phyloP scores from a whole-genome alignment of 1,140 invertebrate genomes.

The Episyrphus balteatus region DNA sequence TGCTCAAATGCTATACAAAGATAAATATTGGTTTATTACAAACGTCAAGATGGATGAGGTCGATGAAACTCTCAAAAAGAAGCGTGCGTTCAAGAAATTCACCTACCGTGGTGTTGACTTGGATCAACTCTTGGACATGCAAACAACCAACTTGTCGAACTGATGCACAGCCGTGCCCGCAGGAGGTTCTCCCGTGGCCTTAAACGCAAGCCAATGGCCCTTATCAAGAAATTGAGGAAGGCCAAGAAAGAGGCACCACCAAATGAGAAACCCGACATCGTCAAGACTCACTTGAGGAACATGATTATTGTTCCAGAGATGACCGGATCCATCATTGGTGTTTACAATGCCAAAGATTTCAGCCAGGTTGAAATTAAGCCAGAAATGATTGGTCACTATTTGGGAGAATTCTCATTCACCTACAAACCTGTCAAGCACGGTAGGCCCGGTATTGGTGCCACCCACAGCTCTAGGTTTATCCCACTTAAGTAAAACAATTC shows the following conservation, averaged over 20 bases:
- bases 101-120: slow-evolving; percentile 97
- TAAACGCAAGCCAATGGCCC: slow-evolving; percentile 91
- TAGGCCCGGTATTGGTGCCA: slow-evolving; percentile 99
- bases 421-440: slow-evolving; percentile 99
- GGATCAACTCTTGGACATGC: slow-evolving; percentile 97
- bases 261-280: slow-evolving; percentile 97
- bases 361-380: slow-evolving; percentile 99
- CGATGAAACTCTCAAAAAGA: slow-evolving; percentile 86
- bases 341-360: slow-evolving; percentile 99
- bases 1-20: too few relatives aligned
- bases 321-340: slow-evolving; percentile 98
- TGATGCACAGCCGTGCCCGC: slow-evolving; percentile 85
- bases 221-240: slow-evolving; percentile 87
- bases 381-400: slow-evolving; percentile 99
- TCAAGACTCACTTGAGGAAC: slow-evolving; percentile 97
- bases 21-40: too few relatives aligned
- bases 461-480: slow-evolving; percentile 99
- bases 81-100: slow-evolving; percentile 98
- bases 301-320: slow-evolving; percentile 99
- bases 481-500: slow-evolving; percentile 80
- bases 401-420: slow-evolving; percentile 97
- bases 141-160: slow-evolving; percentile 92
- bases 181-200: slow-evolving; percentile 89
- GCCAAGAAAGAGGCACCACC: slow-evolving; percentile 94
- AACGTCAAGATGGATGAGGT: slow-evolving; percentile 34